Conservation (phyloP, 1,140 invertebrate genomes). For the Varroa destructor region DNA sequence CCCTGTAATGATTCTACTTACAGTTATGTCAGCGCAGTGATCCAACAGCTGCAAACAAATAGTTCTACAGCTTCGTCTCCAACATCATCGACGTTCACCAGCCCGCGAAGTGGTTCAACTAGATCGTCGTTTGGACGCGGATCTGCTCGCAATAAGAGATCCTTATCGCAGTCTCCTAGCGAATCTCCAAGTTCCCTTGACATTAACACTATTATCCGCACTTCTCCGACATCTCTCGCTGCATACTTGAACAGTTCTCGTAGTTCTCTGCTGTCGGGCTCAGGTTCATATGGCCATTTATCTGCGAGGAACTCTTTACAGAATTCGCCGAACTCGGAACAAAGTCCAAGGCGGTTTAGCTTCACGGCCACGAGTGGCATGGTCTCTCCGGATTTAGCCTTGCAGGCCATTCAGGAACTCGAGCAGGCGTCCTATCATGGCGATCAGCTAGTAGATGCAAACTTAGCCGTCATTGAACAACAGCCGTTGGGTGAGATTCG, state of each 20-base stretch:
- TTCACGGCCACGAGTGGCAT: constrained; percentile 15
- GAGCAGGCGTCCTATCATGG: constrained; percentile 18
- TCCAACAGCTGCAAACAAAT: constrained; percentile 18
- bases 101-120: constrained; percentile 19
- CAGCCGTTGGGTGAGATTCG: constrained; percentile 8
- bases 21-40: constrained; percentile 19
- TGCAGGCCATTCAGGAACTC: constrained; percentile 20
- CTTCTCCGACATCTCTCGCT: constrained; percentile 4
- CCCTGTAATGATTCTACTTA: constrained; percentile 23
- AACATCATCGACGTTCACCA: constrained; percentile 13
- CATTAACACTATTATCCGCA: constrained; percentile 14
- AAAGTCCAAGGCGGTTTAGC: constrained; percentile 10
- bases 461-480: constrained; percentile 20
- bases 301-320: constrained; percentile 11
- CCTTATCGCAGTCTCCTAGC: constrained; percentile 20
- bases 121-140: constrained; percentile 22
- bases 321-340: constrained; percentile 18
- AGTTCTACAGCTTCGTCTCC: constrained; percentile 11
- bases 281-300: constrained; percentile 13
- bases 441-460: constrained; percentile 17
- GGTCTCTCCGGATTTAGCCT: constrained; percentile 7
- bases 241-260: constrained; percentile 25
- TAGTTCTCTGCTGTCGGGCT: constrained; percentile 9
- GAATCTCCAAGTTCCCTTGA: neutral
- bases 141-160: constrained; percentile 12